Evolutionary conservation across 1,140 invertebrate species (phyloP), one percentile per base, ranked within the genome.

Genomic region (Cydia pomonella): DNA sequence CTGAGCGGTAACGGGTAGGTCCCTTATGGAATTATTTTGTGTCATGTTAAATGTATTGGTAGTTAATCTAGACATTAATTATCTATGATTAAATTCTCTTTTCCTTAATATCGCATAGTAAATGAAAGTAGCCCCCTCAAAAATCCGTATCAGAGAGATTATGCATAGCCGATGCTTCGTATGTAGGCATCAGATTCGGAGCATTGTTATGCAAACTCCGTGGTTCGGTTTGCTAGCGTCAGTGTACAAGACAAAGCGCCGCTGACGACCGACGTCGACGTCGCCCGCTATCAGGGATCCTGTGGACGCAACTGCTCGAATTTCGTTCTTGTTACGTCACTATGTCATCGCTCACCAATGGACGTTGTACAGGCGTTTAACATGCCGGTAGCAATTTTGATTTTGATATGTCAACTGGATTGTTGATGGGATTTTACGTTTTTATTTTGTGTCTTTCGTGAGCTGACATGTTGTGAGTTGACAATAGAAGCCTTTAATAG

Each of bases 191-290:
- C 84, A 87, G 88, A 85, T 88, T 87, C 82, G 79, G 76, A 78
- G 82, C 82, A 92, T 91, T 92, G 89, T 91, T 84, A 92, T 92
- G 90, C 84, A 91, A 91, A 92, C 91, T 87, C 74, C 73, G 80
- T 83, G 83, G 88, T 87, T 88, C 79, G 87, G 89, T 85, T 87
- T 86, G 84, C 83, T 77, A 84, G 81, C 84, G 84, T 82, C 82
- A 81, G 86, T 85, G 80, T 84, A 81, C 84, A 87, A 92, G 89
- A 92, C 90, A 91, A 91, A 91, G 90, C 86, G 82, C 84, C 84
- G 84, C 84, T 90, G 87, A 90, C 84, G 84, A 87, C 84, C 85
- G 84, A 85, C 84, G 80, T 87, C 84, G 82, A 84, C 80, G 53
- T 59, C 64, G 85, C 82, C 82, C 85, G 81, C 83, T 87, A 87